Conservation (phyloP, 2,797 vertebrate species). For the Kryptolebias ocellatus region DNA sequence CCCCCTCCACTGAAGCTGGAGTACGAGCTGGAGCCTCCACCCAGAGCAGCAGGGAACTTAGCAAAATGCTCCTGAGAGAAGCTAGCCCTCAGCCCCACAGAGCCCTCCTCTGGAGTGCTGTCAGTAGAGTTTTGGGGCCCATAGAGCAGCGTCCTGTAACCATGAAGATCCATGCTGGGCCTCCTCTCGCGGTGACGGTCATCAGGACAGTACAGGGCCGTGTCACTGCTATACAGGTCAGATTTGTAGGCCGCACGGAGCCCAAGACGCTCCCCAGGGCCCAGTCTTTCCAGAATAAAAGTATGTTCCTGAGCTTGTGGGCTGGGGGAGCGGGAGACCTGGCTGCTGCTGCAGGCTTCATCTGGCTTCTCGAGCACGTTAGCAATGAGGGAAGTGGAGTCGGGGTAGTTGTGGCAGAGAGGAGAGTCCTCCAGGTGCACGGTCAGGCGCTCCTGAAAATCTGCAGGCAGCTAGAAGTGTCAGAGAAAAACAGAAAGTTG, state of each 20-base stretch:
- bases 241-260: slow-evolving; percentile 88
- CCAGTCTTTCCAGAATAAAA: slow-evolving; percentile 83
- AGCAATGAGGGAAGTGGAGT: slow-evolving; percentile 89
- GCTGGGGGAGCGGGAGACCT: slow-evolving; percentile 87
- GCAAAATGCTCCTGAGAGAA: slow-evolving; percentile 90
- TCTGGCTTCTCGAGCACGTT: slow-evolving; percentile 92
- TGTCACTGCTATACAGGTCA: slow-evolving; percentile 94
- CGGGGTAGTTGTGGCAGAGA: slow-evolving; percentile 88
- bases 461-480: slow-evolving; percentile 86
- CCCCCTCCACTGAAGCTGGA: slow-evolving; percentile 94
- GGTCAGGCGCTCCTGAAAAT: slow-evolving; percentile 93
- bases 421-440: slow-evolving; percentile 89
- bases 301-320: slow-evolving; percentile 85
- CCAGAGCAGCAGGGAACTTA: slow-evolving; percentile 88
- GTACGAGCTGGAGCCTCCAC: slow-evolving; percentile 93
- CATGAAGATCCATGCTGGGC: slow-evolving; percentile 90
- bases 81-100: slow-evolving; percentile 83
- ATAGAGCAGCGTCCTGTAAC: slow-evolving; percentile 83
- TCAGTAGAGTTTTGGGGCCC: slow-evolving; percentile 92
- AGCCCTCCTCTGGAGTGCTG: slow-evolving; percentile 89
- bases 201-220: slow-evolving; percentile 93
- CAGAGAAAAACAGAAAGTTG: slow-evolving; percentile 30
- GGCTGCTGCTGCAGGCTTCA: slow-evolving; percentile 87
- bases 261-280: slow-evolving; percentile 80
- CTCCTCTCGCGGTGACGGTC: slow-evolving; percentile 87